Base-by-base conservation (phyloP, 1,140 invertebrate genomes). In the Caerostris extrusa region DNA sequence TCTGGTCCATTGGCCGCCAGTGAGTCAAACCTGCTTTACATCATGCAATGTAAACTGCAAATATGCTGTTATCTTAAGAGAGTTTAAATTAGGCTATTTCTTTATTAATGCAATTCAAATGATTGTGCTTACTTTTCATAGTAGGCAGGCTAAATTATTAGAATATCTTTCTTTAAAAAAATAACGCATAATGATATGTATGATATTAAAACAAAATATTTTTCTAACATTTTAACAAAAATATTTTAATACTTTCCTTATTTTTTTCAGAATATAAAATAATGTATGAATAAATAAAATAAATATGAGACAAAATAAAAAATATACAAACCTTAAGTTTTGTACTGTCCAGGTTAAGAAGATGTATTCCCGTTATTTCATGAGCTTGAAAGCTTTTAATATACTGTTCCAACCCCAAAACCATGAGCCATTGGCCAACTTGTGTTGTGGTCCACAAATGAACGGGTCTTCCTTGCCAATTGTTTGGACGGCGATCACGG, bases 371-470 rank as follows among this genome's bases (percentile, higher is more conserved):
- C 95, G 98, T 98, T 58, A 99, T 97, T 95, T 97, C 97, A 95
- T 98, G 97, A 94, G 98, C 98, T 82, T 97, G 97, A 96, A 99
- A 99, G 94, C 97, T 97, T 34, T 97, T 96, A 88, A 98, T 97
- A 95, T 98, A 98, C 82, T 98, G 97, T 95, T 99, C 98, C 95
- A 99, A 96, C 57, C 98, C 97, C 82, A 98, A 96, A 12, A 97
- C 97, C 94, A 98, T 96, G 77, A 99, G 96, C 98, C 98, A 99
- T 95, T 98, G 98, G 96, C 98, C 98, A 3, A 98, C 98, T 97
- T 98, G 98, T 95, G 98, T 98, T 95, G 98, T 98, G 94, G 97
- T 98, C 98, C 98, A 99, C 95, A 98, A 98, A 53, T 97, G 96
- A 85, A 98, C 97, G 6, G 97, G 97, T 34, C 97, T 97, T 81